Percentiles rank a stretch among this genome's conserved stretches.
phyloP scores from a whole-genome alignment of 2,797 vertebrate genomes.

The Eleutherodactylus coqui region DNA sequence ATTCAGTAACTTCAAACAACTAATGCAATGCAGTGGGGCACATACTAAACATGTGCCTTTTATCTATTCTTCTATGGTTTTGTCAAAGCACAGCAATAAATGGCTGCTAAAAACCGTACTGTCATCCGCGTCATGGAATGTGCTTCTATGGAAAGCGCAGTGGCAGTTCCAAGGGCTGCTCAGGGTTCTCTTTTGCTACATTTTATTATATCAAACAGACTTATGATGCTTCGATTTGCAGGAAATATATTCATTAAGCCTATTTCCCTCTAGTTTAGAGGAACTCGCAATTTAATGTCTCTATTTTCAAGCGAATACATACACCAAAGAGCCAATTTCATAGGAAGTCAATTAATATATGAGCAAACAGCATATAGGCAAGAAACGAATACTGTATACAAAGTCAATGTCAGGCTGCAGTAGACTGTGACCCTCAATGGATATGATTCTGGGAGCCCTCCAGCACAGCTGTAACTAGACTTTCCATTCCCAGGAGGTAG shows the following conservation, averaged over 20 bases:
- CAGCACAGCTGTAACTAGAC: neutral
- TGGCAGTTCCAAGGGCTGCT: neutral
- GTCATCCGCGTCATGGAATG: neutral
- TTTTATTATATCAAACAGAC: neutral
- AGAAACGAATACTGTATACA: no score
- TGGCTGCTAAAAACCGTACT: neutral
- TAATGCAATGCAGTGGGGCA: conserved; percentile 3
- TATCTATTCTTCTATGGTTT: conserved; percentile 17
- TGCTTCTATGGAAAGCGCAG: neutral
- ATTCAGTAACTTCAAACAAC: conserved; percentile 5
- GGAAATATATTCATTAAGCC: neutral
- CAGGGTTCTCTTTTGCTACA: neutral
- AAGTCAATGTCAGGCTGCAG: neutral
- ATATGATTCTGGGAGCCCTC: neutral
- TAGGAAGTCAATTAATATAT: no score
- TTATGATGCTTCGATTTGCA: neutral
- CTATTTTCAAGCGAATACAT: neutral
- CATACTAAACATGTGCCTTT: conserved; percentile 13
- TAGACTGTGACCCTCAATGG: neutral
- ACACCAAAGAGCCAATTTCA: neutral
- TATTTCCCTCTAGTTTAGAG: no score
- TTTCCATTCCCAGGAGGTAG: neutral
- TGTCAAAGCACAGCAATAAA: neutral
- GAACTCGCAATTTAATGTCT: neutral
- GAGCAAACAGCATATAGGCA: no score